Percentiles rank a stretch among this genome's conserved stretches.
These are phyloP conservation scores for Eucidaris tribuloides DNA, from an alignment of 35 echinoderm and acorn worm species.

Conservation along the genomic window DNA sequence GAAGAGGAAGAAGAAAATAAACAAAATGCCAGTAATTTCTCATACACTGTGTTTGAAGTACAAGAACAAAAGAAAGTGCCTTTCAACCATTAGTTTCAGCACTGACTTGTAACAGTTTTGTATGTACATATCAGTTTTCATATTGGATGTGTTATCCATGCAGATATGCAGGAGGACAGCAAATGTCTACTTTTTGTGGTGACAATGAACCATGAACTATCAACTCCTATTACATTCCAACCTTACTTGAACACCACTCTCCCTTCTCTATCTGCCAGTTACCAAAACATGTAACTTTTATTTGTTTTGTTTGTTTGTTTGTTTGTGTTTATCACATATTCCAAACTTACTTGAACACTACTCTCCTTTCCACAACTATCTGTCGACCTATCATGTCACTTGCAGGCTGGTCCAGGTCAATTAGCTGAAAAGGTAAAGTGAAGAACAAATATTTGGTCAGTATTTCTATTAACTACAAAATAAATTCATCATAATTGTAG, in stretches of 20 bases:
- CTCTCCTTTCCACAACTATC: conserved; percentile 72
- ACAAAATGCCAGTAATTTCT: too few relatives aligned
- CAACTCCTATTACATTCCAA: neutral
- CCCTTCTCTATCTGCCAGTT: neutral
- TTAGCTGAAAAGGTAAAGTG: conserved; percentile 48
- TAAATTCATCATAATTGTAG: too few relatives aligned
- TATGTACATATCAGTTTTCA: too few relatives aligned
- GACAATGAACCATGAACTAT: neutral
- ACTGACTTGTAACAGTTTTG: too few relatives aligned
- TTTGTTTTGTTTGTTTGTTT: neutral
- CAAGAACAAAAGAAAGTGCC: too few relatives aligned
- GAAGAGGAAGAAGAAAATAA: too few relatives aligned
- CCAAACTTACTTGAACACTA: conserved; percentile 84
- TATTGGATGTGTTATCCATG: too few relatives aligned
- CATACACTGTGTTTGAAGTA: too few relatives aligned
- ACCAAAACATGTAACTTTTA: neutral
- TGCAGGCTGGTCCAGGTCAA: conserved; percentile 66
- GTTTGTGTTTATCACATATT: neutral
- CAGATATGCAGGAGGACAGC: neutral
- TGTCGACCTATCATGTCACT: conserved; percentile 46
- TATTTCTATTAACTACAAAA: too few relatives aligned
- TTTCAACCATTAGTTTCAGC: too few relatives aligned
- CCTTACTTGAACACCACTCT: neutral
- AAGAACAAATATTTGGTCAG: neutral
- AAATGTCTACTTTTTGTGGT: neutral